phyloP scores from a whole-genome alignment of 64 coral and sea anemone species.

The Dendronephthya gigantea region DNA sequence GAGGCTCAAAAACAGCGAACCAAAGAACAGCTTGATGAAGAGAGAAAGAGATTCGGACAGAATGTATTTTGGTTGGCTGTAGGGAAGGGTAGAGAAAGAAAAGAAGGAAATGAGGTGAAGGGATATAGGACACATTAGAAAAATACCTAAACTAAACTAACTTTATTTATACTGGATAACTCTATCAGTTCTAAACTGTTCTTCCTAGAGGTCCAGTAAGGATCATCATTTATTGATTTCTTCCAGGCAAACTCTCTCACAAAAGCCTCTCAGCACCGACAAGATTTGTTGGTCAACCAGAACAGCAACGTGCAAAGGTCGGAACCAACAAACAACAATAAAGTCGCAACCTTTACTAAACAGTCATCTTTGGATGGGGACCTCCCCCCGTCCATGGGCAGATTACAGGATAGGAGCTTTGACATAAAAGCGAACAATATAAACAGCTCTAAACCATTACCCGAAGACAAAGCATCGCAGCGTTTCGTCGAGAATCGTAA shows the following conservation, averaged over 20 bases:
- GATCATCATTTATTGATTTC: neutral
- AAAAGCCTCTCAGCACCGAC: neutral
- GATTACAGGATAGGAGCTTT: neutral
- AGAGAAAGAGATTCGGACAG: neutral
- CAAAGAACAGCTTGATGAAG: conserved; percentile 2
- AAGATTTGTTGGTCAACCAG: too few relatives aligned
- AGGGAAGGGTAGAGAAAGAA: neutral
- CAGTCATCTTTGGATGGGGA: neutral
- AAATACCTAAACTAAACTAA: too few relatives aligned
- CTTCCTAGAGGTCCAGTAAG: too few relatives aligned
- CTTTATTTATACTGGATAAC: too few relatives aligned
- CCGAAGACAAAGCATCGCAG: neutral
- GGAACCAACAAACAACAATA: neutral
- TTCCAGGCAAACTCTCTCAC: neutral
- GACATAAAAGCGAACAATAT: neutral
- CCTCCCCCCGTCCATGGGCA: neutral
- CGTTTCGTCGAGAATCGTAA: too few relatives aligned
- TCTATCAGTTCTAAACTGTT: too few relatives aligned
- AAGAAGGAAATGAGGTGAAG: neutral
- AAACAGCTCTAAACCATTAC: neutral
- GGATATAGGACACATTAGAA: neutral
- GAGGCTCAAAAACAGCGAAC: neutral
- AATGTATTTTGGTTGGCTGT: conserved; percentile 15
- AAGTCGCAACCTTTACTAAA: neutral
- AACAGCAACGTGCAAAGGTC: too few relatives aligned